Evolutionary conservation across 2,888 invertebrate genomes (phyloP), one percentile per base, ranked within the genome.

Genomic region (Drosophila kambysellisi): DNA sequence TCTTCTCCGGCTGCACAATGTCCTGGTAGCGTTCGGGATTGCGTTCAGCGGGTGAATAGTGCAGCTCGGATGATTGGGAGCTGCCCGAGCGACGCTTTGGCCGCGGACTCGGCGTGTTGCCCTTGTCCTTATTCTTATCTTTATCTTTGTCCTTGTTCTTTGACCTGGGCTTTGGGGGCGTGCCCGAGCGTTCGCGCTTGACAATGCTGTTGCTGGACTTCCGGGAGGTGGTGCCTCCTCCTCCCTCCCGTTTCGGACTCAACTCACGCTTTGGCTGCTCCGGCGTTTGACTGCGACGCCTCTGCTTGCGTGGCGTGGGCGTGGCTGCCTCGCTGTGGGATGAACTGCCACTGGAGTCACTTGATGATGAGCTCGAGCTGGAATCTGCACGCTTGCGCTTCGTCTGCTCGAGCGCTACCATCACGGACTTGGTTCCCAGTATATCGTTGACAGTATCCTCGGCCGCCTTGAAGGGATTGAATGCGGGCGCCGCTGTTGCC

Each of bases 21-120:
- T 96, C 96, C 33, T 94, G 94, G 89, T 96, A 96, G 1, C 96
- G 94, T 82, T 96, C 96, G 0, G 96, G 96, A 92, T 95, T 95
- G 20, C 95, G 94, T 3, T 95, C 94, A 0, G 96, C 95, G 0
- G 96, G 96, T 0, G 96, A 96, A 83, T 96, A 96, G 82, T 96
- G 96, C 58, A 96, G 92, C 64, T 94, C 94, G 20, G 94, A 94
- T 9, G 88, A 88, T 33, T 69, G 56, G 5, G 81, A 83, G 32
- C 84, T 80, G 33, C 63, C 67, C 32, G 89, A 78, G 74, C 70
- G 72, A n/a, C 46, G 82, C 20, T 39, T 65, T 70, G 53, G 73
- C 32, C 61, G 73, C 0, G 83, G 88, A 70, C 78, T 84, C 5
- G 82, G 65, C 51, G 79, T 84, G 20, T 35, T 63, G n/a, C 65